Evolutionary conservation across 2,797 vertebrate species (phyloP), one percentile per base, ranked within the genome.

Genomic region (Acestrorhynchus altus): DNA sequence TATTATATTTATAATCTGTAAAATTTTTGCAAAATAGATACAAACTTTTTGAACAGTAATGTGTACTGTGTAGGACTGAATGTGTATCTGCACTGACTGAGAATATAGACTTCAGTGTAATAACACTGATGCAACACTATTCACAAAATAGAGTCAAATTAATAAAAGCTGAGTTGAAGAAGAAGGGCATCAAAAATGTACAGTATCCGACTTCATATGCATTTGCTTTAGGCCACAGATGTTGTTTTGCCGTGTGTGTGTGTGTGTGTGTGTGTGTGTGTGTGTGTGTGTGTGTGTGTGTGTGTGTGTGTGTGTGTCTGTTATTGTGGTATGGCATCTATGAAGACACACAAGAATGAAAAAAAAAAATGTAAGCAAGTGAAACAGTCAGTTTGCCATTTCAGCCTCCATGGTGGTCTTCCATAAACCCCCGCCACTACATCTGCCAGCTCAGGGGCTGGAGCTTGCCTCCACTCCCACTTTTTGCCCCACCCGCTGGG

Each of bases 371-470:
- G 72, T 61, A 51, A 57, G 68, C 68, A 51, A 63, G 54, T 74
- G 83, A 85, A 91, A 88, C 87, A 89, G 89, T 89, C 83, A 91
- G 87, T 20, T 28, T 44, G 39, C 89, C 88, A 90, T 71, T 73
- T 72, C 86, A 83, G 74, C 87, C 79, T 87, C 86, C 89, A 90
- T 92, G 92, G 92, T 92, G 92, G 89, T 90, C 92, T 86, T 88
- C 90, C 92, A 89, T 86, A 89, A 89, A 90, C 90, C 89, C 68
- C 91, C 91, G 88, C 92, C 93, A 92, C 93, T 95, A 95, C 96
- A 96, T 96, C 96, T 96, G 96, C 94, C 89, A 81, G 89, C 61
- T 81, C 78, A 78, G 78, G 83, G 63, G 61, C 72, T 78, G 35
- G 46, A 65, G 75, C 76, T 63, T 75, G 77, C 83, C n/a, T 88